Evolutionary conservation across 2,113 vertebrate genomes (phyloP).

Genomic region (Caranx ignobilis): DNA sequence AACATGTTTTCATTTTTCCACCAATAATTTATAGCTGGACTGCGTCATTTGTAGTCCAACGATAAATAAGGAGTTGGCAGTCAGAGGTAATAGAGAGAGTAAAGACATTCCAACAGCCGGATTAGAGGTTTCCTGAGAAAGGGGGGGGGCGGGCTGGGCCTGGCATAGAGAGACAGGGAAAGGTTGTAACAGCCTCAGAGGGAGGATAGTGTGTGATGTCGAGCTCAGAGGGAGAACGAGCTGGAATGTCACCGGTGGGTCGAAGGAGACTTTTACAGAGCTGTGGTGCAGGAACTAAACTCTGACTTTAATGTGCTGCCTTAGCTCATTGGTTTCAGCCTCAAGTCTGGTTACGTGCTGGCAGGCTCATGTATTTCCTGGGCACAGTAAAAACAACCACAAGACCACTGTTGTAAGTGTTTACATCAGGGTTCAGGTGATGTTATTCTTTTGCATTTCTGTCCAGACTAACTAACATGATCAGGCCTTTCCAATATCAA

Average conservation of each 20-base stretch:
- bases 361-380: constrained; percentile 41
- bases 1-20: background rate
- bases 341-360: no score
- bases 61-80: constrained; percentile 25
- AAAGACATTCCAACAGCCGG: constrained; percentile 55
- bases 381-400: constrained; percentile 47
- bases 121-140: constrained; percentile 66
- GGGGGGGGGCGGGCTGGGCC: constrained; percentile 22
- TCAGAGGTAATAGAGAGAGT: constrained; percentile 17
- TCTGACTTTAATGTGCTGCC: constrained; percentile 21
- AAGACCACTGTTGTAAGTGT: constrained; percentile 27
- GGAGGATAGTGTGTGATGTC: constrained; percentile 52
- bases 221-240: constrained; percentile 40
- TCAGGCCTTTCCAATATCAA: constrained; percentile 7
- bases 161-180: constrained; percentile 27
- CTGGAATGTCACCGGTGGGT: constrained; percentile 38
- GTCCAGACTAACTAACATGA: constrained; percentile 22
- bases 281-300: constrained; percentile 26
- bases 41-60: no score
- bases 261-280: constrained; percentile 40
- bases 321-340: no score
- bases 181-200: constrained; percentile 59
- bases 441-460: constrained; percentile 29
- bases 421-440: constrained; percentile 36
- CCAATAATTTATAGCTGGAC: constrained; percentile 36